These are phyloP conservation scores for Aelia acuminata DNA, from an alignment of 2,888 invertebrate genomes.

Conservation along the genomic window DNA sequence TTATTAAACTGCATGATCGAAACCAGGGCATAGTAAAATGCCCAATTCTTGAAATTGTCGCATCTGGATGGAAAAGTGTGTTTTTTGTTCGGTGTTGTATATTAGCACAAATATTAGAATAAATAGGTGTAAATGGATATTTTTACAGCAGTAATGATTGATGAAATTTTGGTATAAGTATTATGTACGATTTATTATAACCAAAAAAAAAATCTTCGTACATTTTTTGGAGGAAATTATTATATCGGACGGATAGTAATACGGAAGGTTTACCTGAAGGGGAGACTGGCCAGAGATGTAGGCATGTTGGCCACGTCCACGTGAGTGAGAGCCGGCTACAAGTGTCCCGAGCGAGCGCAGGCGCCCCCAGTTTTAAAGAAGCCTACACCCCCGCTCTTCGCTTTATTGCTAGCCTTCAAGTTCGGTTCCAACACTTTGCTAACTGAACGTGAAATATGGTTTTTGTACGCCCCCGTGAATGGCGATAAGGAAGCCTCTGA, in stretches of 20 bases:
- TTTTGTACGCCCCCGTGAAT: neutral
- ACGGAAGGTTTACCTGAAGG: slow-evolving; percentile 23
- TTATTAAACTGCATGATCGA: too few species aligned
- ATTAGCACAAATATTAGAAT: too few species aligned
- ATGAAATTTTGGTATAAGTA: too few species aligned
- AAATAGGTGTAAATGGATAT: too few species aligned
- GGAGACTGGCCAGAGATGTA: slow-evolving; percentile 31
- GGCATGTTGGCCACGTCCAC: slow-evolving; percentile 53
- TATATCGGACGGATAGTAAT: neutral
- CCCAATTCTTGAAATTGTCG: too few species aligned
- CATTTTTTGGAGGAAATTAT: neutral
- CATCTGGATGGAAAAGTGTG: too few species aligned
- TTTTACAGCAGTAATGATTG: too few species aligned
- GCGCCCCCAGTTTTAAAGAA: slow-evolving; percentile 17
- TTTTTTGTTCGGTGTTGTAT: too few species aligned
- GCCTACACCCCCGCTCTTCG: neutral
- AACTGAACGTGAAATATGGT: neutral
- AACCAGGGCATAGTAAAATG: too few species aligned
- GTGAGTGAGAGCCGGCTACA: slow-evolving; percentile 52
- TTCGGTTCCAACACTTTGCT: neutral
- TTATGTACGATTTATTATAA: too few species aligned
- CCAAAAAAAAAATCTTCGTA: too few species aligned
- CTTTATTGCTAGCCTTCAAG: slow-evolving; percentile 34
- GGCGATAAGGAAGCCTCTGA: neutral
- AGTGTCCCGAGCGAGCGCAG: slow-evolving; percentile 42